Conservation (phyloP, 2,888 invertebrate genomes). For the Drosophila dives region DNA sequence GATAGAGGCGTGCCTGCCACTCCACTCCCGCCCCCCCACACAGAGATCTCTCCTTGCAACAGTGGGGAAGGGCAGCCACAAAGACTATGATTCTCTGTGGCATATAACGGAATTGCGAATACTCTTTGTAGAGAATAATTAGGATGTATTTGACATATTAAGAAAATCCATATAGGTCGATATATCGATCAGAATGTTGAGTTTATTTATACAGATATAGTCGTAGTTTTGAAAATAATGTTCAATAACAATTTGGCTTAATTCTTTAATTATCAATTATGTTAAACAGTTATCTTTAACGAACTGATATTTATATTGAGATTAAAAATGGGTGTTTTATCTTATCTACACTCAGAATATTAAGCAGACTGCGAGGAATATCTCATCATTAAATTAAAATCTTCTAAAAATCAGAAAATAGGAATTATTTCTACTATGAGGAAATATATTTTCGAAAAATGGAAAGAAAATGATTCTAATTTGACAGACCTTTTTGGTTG, state of each 20-base stretch:
- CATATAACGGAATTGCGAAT: conserved; percentile 9
- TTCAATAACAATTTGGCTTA: background rate
- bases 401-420: background rate
- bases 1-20: conserved; percentile 84
- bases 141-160: background rate
- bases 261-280: background rate
- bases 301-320: background rate
- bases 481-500: background rate
- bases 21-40: conserved; percentile 40
- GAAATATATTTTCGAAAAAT: background rate
- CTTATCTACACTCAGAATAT: background rate
- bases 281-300: background rate
- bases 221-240: background rate
- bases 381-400: too few species aligned
- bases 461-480: background rate
- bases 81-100: background rate
- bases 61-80: conserved; percentile 26
- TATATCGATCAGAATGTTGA: background rate
- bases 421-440: background rate
- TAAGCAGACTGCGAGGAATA: background rate
- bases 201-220: background rate
- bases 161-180: background rate
- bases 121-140: conserved; percentile 15
- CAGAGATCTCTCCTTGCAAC: background rate
- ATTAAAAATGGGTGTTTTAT: too few species aligned